Conservation (phyloP, 2,113 vertebrate species). For the Pomatostomus ruficeps region DNA sequence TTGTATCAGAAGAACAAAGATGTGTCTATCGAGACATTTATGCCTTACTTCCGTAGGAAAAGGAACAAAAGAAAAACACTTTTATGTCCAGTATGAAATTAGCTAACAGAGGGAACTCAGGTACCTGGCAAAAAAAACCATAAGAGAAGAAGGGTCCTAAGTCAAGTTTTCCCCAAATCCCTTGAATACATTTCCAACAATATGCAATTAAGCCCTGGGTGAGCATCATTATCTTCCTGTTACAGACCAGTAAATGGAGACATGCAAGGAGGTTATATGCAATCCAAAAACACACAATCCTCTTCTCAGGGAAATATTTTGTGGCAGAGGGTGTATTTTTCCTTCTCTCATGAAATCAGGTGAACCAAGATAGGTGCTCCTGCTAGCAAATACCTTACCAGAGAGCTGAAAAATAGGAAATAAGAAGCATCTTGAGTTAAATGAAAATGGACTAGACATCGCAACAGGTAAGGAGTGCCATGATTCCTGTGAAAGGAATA, state of each 20-base stretch:
- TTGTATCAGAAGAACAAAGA: not conserved
- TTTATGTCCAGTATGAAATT: not conserved
- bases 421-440: not conserved
- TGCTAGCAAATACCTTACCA: not conserved
- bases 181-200: not conserved
- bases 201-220: not conserved
- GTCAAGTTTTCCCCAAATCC: not conserved
- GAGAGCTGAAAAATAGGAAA: not conserved
- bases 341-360: not conserved
- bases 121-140: not conserved
- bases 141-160: not conserved
- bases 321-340: not conserved
- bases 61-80: not conserved
- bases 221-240: not conserved
- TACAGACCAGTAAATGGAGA: not conserved
- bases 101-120: not conserved
- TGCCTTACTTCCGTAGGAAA: not conserved
- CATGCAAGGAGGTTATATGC: not conserved
- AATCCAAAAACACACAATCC: not conserved
- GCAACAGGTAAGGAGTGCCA: not conserved
- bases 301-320: not conserved
- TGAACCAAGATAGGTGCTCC: not conserved
- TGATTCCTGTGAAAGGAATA: not conserved
- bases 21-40: not conserved
- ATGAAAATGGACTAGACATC: slow-evolving; percentile 1